phyloP scores from a whole-genome alignment of 1,140 invertebrate species.

The Drosophila ficusphila region DNA sequence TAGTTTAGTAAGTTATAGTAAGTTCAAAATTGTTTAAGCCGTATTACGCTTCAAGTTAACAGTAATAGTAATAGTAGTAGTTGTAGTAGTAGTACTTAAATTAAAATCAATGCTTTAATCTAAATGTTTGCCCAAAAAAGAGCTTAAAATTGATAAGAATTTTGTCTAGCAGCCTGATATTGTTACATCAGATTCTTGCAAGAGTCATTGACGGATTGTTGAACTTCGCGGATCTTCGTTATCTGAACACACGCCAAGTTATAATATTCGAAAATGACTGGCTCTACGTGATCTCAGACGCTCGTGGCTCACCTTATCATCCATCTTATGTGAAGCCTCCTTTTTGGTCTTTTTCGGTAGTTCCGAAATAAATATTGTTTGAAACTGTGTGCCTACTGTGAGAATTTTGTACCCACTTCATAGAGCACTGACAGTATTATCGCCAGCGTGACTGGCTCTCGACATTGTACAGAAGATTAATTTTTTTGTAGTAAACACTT shows the following conservation, averaged over 20 bases:
- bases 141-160: constrained; percentile 13
- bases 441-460: constrained; percentile 23
- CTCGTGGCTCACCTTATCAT: constrained; percentile 55
- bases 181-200: constrained; percentile 40
- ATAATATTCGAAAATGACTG: constrained; percentile 33
- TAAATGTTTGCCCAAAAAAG: background rate
- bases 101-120: no score
- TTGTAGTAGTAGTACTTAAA: no score
- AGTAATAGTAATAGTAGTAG: no score
- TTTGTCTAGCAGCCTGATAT: background rate
- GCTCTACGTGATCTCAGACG: constrained; percentile 53
- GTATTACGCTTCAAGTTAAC: no score
- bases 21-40: no score
- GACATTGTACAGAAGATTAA: constrained; percentile 33
- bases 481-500: constrained; percentile 48
- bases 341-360: constrained; percentile 27
- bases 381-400: constrained; percentile 30
- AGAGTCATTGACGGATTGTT: constrained; percentile 30
- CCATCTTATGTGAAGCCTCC: constrained; percentile 26
- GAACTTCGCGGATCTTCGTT: constrained; percentile 27
- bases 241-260: constrained; percentile 28
- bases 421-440: constrained; percentile 13
- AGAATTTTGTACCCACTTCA: constrained; percentile 25
- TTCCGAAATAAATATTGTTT: constrained; percentile 28
- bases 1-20: no score